phyloP scores from a whole-genome alignment of 23 tunicate genomes.

The Phallusia fumigata region DNA sequence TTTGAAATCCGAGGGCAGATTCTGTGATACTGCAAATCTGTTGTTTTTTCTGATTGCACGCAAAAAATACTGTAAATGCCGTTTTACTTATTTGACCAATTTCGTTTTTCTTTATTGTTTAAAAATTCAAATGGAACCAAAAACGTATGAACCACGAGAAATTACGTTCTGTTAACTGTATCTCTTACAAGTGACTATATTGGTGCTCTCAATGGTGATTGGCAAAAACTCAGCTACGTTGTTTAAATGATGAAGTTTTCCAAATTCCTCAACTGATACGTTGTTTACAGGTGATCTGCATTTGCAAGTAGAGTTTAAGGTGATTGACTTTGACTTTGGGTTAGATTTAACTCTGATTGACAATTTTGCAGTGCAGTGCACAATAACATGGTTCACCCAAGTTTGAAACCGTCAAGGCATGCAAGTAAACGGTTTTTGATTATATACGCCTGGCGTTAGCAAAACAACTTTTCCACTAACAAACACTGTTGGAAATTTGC shows the following conservation, averaged over 20 bases:
- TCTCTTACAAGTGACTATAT: background rate
- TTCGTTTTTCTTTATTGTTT: too few species aligned
- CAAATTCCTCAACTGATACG: background rate
- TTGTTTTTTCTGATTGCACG: too few species aligned
- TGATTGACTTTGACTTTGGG: too few species aligned
- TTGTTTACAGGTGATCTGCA: background rate
- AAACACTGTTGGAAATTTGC: background rate
- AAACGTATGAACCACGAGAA: background rate
- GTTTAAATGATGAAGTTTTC: background rate
- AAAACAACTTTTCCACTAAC: background rate
- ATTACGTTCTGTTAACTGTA: background rate
- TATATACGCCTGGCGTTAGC: constrained; percentile 1
- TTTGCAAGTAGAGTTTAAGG: background rate
- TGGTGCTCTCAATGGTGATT: background rate
- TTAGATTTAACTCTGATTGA: too few species aligned
- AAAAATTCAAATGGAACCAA: background rate
- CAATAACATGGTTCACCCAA: too few species aligned
- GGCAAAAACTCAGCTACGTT: background rate
- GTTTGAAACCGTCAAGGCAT: too few species aligned
- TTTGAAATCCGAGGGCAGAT: too few species aligned
- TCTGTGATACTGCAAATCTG: too few species aligned
- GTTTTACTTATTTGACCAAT: too few species aligned
- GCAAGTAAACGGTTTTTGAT: too few species aligned
- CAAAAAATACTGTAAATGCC: too few species aligned
- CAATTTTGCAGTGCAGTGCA: too few species aligned